A percentile compares a stretch with the other conserved stretches of the same genome.
Conservation (phyloP, 2,113 vertebrate genomes). For the Burhinus oedicnemus region DNA sequence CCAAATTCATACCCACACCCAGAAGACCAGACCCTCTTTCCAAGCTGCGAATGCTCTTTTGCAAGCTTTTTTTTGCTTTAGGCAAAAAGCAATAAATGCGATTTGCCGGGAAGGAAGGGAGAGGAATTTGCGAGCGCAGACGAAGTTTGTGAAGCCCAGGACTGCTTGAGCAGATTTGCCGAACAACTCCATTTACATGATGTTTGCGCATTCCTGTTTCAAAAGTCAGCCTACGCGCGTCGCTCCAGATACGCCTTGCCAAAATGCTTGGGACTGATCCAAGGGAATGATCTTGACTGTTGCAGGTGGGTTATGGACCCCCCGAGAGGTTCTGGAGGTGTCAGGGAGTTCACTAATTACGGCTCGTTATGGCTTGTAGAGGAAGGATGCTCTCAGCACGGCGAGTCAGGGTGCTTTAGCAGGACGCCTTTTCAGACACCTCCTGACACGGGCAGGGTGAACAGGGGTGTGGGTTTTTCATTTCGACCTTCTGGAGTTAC, state of each 20-base stretch:
- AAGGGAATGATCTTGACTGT: background rate
- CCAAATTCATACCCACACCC: background rate
- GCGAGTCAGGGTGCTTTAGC: background rate
- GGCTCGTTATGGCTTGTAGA: background rate
- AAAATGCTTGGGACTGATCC: constrained; percentile 14
- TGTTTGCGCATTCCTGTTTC: constrained; percentile 11
- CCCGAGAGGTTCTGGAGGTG: background rate
- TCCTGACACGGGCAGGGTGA: background rate
- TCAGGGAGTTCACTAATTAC: constrained; percentile 36
- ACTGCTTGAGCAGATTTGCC: background rate
- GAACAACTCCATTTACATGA: background rate
- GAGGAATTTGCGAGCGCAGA: background rate
- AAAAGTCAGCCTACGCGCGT: background rate
- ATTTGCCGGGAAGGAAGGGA: background rate
- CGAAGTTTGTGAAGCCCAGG: background rate
- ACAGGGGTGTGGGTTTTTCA: background rate
- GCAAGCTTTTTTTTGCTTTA: background rate
- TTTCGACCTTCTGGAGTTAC: background rate
- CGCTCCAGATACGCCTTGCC: background rate
- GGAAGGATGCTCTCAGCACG: background rate
- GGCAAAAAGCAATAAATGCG: background rate
- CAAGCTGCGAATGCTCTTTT: background rate
- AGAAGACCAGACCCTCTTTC: background rate
- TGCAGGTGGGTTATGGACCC: constrained; percentile 56
- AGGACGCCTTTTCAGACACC: background rate